Base-by-base conservation (phyloP, 2,888 invertebrate species). In the Linyphia triangularis region DNA sequence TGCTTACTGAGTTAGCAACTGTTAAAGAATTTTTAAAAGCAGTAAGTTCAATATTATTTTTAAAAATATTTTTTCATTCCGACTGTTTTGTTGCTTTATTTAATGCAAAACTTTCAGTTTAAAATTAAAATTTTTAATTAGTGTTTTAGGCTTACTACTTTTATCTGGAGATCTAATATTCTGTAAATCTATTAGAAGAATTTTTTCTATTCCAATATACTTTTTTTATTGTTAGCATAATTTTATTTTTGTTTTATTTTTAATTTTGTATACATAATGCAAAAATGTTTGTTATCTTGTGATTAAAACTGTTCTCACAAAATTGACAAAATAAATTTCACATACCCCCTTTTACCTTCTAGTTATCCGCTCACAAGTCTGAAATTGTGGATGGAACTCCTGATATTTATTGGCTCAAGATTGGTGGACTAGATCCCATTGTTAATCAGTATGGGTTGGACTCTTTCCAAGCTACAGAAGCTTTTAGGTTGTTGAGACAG, bases 381-480 rank as follows among this genome's bases (percentile, higher is more conserved):
- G 77, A 75, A 9, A 43, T 92, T 70, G 92, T 94, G 70, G 95
- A 95, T 91, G 94, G 94, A 83, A 92, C 94, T 72, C 94, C 95
- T 72, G 95, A 91, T 85, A 67, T 90, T 28, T 88, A 89, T 78
- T 95, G 95, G 95, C 94, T 96, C 91, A 94, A 95, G 88, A 93
- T 95, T 90, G 93, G 94, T 61, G 94, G 95, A 10, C 93, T 96
- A 26, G 95, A 95, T 91, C 93, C 95, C 10, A 92, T 96, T 24
- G 93, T 94, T 19, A 95, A 96, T 91, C 93, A 93, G 82, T 94
- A 96, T 92, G 95, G 95, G 5, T 94, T 94, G 70, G 94, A 95
- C 91, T 95, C 96, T 57, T 85, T 85, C 33, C 90, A 91, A 81
- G 88, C 90, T 0, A 93, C 94, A 10, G 94, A 94, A 91, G 94